Percentiles rank a stretch among this genome's conserved stretches.
phyloP scores from a whole-genome alignment of 1,140 invertebrate species.

The Ceratina calcarata region DNA sequence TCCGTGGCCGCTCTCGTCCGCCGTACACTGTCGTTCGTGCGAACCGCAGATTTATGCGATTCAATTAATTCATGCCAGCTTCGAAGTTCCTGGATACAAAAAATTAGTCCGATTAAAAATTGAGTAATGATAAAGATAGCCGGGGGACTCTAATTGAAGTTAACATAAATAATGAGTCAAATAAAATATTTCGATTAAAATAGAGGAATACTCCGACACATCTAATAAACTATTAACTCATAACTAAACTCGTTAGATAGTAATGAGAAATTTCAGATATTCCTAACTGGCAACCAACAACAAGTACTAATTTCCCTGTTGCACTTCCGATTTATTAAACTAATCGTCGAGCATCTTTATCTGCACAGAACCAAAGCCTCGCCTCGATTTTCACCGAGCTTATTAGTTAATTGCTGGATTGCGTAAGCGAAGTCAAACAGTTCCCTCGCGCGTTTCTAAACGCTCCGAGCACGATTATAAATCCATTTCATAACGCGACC shows the following conservation, averaged over 20 bases:
- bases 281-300: too few relatives aligned
- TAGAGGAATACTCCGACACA: too few relatives aligned
- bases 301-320: too few relatives aligned
- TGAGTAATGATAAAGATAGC: too few relatives aligned
- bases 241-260: too few relatives aligned
- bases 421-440: slow-evolving; percentile 12
- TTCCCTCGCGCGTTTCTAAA: background rate
- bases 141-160: too few relatives aligned
- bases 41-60: slow-evolving; percentile 24
- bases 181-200: too few relatives aligned
- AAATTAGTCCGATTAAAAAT: slow-evolving; percentile 7
- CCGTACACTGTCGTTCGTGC: background rate
- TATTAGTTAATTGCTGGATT: slow-evolving; percentile 1
- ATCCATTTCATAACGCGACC: slow-evolving; percentile 52
- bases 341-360: background rate
- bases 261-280: too few relatives aligned
- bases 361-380: background rate
- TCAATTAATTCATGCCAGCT: background rate
- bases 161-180: too few relatives aligned
- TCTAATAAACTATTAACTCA: too few relatives aligned
- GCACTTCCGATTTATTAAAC: background rate
- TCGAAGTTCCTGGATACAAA: background rate
- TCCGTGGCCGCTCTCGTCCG: background rate
- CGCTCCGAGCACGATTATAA: slow-evolving; percentile 49
- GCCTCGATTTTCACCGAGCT: background rate